Base-by-base conservation (phyloP, 2,888 invertebrate species). In the Sthenelais limicola region DNA sequence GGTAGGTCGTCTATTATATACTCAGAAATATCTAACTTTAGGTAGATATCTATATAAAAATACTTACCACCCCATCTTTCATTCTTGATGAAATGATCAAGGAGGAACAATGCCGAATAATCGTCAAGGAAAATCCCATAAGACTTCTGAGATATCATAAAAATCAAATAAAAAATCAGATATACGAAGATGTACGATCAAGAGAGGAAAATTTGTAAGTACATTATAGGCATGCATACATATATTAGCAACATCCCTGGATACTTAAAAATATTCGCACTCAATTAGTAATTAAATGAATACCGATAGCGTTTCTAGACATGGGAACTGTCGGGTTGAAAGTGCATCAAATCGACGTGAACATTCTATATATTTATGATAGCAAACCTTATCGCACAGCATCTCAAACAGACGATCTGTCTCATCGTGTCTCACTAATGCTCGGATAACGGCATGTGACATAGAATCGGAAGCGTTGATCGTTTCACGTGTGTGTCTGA, bases 121-220 rank as follows among this genome's bases (percentile, higher is more conserved):
- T 91, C 88, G 88, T 98, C 96, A n/a, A 95, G 91, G 85, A 97
- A 97, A 38, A 98, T 88, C 0, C 98, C 98, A 89, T 93, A 98
- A 49, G 76, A 67, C 12, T 77, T 66, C 78, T 78, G 74, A 18
- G 73, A 72, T n/a, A n/a, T n/a, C n/a, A n/a, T n/a, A n/a, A n/a
- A n/a, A n/a, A n/a, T n/a, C n/a, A n/a, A n/a, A n/a, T n/a, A n/a
- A n/a, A n/a, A n/a, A n/a, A n/a, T n/a, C n/a, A n/a, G n/a, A n/a
- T n/a, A n/a, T n/a, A n/a, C n/a, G n/a, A n/a, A n/a, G n/a, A n/a
- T n/a, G n/a, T n/a, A n/a, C n/a, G n/a, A n/a, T n/a, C n/a, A n/a
- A n/a, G n/a, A n/a, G n/a, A n/a, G n/a, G n/a, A n/a, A 43, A 15
- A 43, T 15, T 9, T 9, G 9, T 43, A 43, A 43, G 9, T 43